Percentiles rank a stretch among this genome's conserved stretches.
Evolutionary conservation across 2,113 vertebrate species (phyloP).

Genomic region (Festucalex cinctus): DNA sequence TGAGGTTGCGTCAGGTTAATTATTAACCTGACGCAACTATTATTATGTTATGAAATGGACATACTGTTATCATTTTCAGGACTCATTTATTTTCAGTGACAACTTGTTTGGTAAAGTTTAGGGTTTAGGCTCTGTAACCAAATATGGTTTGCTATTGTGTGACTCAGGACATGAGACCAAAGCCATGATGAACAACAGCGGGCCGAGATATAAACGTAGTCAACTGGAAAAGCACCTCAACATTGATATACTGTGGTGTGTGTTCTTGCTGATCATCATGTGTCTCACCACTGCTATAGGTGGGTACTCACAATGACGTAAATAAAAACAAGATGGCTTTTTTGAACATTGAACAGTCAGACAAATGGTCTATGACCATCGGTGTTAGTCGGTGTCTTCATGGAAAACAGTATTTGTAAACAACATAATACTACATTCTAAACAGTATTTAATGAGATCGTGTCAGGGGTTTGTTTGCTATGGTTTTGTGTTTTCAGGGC

Average conservation of each 20-base stretch:
- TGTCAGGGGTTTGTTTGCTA: neutral
- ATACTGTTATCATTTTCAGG: too few species aligned
- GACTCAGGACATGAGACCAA: conserved; percentile 92
- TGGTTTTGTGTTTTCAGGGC: conserved; percentile 73
- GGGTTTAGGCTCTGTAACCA: neutral
- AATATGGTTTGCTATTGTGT: neutral
- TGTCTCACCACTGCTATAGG: conserved; percentile 83
- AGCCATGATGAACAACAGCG: conserved; percentile 93
- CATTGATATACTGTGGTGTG: conserved; percentile 86
- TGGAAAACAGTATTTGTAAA: too few species aligned
- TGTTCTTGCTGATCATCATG: conserved; percentile 85
- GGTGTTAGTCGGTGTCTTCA: too few species aligned
- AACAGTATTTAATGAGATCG: neutral
- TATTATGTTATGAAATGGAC: too few species aligned
- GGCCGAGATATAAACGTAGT: conserved; percentile 87
- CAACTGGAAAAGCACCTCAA: conserved; percentile 87
- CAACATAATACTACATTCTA: too few species aligned
- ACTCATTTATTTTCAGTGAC: too few species aligned
- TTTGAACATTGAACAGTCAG: too few species aligned
- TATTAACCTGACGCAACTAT: too few species aligned
- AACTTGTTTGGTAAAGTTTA: neutral
- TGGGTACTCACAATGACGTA: conserved; percentile 43
- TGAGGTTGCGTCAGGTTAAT: too few species aligned
- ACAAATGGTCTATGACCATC: too few species aligned
- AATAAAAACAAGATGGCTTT: neutral